Conservation (phyloP, 2,888 invertebrate genomes). For the Pterostichus madidus region DNA sequence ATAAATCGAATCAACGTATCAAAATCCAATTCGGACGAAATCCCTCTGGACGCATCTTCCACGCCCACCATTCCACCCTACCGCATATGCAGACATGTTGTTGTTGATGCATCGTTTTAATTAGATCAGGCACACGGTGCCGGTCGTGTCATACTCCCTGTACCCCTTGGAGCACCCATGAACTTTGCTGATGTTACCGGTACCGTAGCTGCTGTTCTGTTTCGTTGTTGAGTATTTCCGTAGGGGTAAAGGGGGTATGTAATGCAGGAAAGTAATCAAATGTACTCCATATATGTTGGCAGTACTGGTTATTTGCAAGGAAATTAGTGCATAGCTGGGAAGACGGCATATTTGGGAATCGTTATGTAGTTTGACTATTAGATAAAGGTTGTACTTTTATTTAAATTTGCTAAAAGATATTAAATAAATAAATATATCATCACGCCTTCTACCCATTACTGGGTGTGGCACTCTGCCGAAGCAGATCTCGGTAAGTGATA, state of each 20-base stretch:
- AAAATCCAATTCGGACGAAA: neutral
- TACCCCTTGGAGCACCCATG: neutral
- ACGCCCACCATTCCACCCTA: neutral
- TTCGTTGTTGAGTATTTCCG: neutral
- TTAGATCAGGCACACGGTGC: conserved; percentile 43
- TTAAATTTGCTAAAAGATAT: no score
- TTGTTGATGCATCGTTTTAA: conserved; percentile 53
- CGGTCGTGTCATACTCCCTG: conserved; percentile 1
- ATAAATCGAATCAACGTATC: no score
- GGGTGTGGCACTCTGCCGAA: no score
- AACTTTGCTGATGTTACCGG: no score
- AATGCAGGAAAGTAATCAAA: neutral
- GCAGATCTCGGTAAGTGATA: no score
- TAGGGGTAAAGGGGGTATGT: neutral
- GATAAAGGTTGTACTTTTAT: no score
- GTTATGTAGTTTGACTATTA: no score
- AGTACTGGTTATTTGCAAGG: no score
- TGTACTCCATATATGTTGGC: neutral
- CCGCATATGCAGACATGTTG: conserved; percentile 13
- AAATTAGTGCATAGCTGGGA: no score
- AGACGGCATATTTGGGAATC: no score
- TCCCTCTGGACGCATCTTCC: neutral
- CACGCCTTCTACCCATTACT: no score
- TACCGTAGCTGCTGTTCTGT: neutral
- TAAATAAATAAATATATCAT: no score